phyloP scores from a whole-genome alignment of 2,888 invertebrate genomes.

The Drosophila quinaria region DNA sequence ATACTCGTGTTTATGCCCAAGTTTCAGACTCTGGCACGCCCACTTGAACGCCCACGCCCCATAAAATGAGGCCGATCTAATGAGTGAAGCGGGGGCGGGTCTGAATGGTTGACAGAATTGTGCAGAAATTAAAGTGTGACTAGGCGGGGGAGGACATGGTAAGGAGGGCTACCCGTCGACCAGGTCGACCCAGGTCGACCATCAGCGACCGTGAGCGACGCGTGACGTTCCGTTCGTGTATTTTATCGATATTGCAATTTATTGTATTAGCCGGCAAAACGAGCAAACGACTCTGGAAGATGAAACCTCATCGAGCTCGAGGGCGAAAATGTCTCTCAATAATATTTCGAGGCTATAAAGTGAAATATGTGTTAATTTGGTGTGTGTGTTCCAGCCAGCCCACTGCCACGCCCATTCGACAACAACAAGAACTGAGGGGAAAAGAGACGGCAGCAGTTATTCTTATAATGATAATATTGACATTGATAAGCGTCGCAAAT shows the following conservation, averaged over 20 bases:
- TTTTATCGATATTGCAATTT: constrained; percentile 82
- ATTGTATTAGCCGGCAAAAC: constrained; percentile 69
- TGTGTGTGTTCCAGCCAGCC: constrained; percentile 26
- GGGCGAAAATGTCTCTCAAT: constrained; percentile 48
- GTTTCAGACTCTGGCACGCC: constrained; percentile 54
- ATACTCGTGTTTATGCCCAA: constrained; percentile 17
- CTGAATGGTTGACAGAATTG: constrained; percentile 30
- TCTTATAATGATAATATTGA: constrained; percentile 79
- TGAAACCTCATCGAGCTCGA: constrained; percentile 27
- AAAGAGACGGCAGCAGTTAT: constrained; percentile 45
- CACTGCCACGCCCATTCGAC: constrained; percentile 31
- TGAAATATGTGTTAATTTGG: constrained; percentile 79
- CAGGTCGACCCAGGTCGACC: constrained; percentile 17
- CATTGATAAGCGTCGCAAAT: constrained; percentile 80
- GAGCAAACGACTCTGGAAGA: constrained; percentile 17
- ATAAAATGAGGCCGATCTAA: constrained; percentile 79
- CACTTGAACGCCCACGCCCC: constrained; percentile 59
- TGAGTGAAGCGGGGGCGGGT: constrained; percentile 55
- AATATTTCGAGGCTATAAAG: constrained; percentile 73
- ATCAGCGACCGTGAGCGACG: constrained; percentile 66
- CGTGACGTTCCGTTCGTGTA: constrained; percentile 70
- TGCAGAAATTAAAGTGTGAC: background rate
- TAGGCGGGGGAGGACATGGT: background rate
- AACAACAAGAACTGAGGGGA: background rate
- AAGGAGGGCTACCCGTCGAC: no score